A percentile compares a stretch with the other conserved stretches of the same genome.
These are phyloP conservation scores for Daboia siamensis DNA, from an alignment of 2,113 vertebrate species.

Conservation along the genomic window DNA sequence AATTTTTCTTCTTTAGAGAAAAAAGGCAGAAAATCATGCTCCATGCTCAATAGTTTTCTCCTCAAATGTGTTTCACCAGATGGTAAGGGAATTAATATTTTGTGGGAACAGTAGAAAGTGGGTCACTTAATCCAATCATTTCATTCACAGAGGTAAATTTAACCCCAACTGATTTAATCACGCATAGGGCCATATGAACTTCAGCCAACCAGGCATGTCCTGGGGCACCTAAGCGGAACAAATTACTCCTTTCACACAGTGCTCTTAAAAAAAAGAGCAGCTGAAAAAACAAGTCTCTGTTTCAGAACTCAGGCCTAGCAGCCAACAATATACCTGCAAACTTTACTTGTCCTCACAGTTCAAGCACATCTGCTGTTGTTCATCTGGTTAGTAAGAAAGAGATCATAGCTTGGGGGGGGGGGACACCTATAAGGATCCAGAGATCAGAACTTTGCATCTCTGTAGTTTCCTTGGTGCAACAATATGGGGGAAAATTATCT, in stretches of 20 bases:
- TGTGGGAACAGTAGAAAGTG: background rate
- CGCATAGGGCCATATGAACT: background rate
- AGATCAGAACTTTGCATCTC: background rate
- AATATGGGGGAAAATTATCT: background rate
- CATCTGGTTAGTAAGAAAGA: background rate
- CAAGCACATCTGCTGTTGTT: background rate
- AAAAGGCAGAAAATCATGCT: background rate
- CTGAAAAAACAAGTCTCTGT: background rate
- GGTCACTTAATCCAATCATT: background rate
- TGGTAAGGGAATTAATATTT: background rate
- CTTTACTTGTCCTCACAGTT: background rate
- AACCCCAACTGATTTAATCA: background rate
- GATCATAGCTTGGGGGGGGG: background rate
- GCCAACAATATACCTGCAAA: background rate
- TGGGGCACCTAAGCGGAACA: background rate
- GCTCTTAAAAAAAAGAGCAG: background rate
- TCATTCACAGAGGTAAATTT: background rate
- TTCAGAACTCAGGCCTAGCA: background rate
- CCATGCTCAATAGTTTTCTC: background rate
- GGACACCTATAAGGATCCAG: background rate
- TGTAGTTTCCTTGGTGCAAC: background rate
- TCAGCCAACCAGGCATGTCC: background rate
- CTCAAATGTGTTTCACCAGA: background rate
- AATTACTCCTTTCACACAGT: background rate
- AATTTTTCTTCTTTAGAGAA: background rate